phyloP scores from a whole-genome alignment of 2,888 invertebrate genomes.

The Drosophila paranaensis region DNA sequence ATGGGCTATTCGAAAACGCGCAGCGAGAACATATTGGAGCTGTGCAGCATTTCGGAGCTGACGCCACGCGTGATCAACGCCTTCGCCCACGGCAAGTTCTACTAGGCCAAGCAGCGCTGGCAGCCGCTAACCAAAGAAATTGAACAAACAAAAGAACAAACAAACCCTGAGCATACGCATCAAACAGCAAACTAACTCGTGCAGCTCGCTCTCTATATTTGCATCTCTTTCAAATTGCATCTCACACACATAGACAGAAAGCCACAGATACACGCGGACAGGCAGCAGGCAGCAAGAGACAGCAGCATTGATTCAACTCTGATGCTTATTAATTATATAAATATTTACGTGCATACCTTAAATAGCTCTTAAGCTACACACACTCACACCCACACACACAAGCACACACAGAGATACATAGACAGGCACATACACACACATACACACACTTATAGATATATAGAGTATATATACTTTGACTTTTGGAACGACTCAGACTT shows the following conservation, averaged over 20 bases:
- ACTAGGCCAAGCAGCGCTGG: no score
- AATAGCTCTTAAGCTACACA: slow-evolving; percentile 26
- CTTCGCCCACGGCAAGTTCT: slow-evolving; percentile 82
- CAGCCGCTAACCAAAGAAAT: slow-evolving; percentile 24
- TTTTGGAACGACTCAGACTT: neutral
- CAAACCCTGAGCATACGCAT: neutral
- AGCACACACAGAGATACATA: neutral
- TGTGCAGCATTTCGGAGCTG: slow-evolving; percentile 86
- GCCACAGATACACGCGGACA: no score
- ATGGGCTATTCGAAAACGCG: slow-evolving; percentile 72
- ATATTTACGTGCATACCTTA: slow-evolving; percentile 25
- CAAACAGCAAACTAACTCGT: slow-evolving; percentile 1
- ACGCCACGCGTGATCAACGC: slow-evolving; percentile 86
- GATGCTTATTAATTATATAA: neutral
- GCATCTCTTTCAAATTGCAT: slow-evolving; percentile 15
- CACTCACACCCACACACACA: slow-evolving; percentile 16
- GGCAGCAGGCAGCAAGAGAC: neutral
- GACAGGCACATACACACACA: slow-evolving; percentile 4
- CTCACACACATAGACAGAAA: neutral
- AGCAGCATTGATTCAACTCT: neutral
- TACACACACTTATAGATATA: neutral
- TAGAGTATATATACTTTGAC: slow-evolving; percentile 11
- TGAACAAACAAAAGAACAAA: no score
- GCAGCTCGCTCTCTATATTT: neutral
- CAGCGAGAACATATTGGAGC: slow-evolving; percentile 84